phyloP scores from a whole-genome alignment of 2,797 vertebrate species.

The Anabacerthia variegaticeps region DNA sequence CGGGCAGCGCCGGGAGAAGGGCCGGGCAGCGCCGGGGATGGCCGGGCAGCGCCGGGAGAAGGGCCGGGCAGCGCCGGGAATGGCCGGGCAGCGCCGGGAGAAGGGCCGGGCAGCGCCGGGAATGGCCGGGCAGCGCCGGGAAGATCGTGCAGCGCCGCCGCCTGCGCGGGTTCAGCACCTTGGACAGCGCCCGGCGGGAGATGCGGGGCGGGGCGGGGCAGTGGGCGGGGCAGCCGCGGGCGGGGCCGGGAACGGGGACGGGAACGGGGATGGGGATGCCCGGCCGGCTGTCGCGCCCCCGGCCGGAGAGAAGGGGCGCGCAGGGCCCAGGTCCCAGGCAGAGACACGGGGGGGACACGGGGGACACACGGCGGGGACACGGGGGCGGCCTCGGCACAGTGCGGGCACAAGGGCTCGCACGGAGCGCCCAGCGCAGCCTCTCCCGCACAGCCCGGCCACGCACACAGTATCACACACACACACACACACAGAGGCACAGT shows the following conservation, averaged over 20 bases:
- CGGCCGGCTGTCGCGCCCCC: neutral
- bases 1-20: too few species aligned
- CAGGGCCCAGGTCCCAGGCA: neutral
- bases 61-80: neutral
- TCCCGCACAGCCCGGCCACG: neutral
- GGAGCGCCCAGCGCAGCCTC: neutral
- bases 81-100: neutral
- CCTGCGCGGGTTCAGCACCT: neutral
- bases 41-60: neutral
- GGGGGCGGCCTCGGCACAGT: neutral
- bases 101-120: too few species aligned
- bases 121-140: too few species aligned
- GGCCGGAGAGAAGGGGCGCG: too few species aligned
- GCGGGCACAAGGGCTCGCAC: too few species aligned
- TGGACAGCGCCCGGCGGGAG: neutral
- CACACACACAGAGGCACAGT: too few species aligned
- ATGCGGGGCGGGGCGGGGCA: neutral
- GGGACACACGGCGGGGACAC: neutral
- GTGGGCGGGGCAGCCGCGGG: neutral
- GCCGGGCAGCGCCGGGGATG: too few species aligned
- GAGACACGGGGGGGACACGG: neutral
- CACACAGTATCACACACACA: too few species aligned
- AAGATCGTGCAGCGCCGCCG: too few species aligned
- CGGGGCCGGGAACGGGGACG: rapidly evolving
- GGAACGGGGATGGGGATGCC: neutral